Evolutionary conservation across 2,888 invertebrate species (phyloP).

Genomic region (Theretra japonica): DNA sequence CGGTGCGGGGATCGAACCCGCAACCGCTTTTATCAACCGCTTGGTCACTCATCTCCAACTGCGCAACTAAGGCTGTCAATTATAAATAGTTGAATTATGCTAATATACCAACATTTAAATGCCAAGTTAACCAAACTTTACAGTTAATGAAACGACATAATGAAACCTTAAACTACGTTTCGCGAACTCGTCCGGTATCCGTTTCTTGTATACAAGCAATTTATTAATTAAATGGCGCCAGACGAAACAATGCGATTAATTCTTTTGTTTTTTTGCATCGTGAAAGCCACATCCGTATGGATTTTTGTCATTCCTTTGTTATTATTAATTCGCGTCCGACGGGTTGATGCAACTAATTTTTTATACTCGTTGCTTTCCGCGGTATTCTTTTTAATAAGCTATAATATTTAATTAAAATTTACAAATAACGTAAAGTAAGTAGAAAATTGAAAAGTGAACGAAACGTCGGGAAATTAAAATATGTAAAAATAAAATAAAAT

Average conservation of each 20-base stretch:
- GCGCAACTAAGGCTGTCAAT: not conserved
- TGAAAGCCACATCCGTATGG: slow-evolving; percentile 27
- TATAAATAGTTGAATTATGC: slow-evolving; percentile 8
- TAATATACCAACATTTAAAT: slow-evolving; percentile 9
- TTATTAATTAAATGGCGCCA: slow-evolving; percentile 57
- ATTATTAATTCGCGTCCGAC: not conserved
- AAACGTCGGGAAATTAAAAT: no score
- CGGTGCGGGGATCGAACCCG: no score
- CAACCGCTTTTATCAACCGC: no score
- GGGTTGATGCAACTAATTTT: not conserved
- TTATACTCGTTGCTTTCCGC: no score
- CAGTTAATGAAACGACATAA: slow-evolving; percentile 29
- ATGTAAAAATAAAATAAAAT: no score
- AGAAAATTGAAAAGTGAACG: no score
- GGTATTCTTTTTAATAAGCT: no score
- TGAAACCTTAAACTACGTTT: slow-evolving; percentile 24
- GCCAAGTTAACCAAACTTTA: slow-evolving; percentile 8
- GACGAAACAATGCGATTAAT: slow-evolving; percentile 40
- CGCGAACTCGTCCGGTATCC: slow-evolving; percentile 34
- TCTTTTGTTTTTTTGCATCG: slow-evolving; percentile 20
- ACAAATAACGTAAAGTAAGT: no score
- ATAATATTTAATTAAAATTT: no score
- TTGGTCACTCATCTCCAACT: no score
- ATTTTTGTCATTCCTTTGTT: slow-evolving; percentile 29
- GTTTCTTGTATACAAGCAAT: slow-evolving; percentile 37